Evolutionary conservation across 2,113 vertebrate species (phyloP), one percentile per base, ranked within the genome.

Genomic region (Cygnus buccinator): DNA sequence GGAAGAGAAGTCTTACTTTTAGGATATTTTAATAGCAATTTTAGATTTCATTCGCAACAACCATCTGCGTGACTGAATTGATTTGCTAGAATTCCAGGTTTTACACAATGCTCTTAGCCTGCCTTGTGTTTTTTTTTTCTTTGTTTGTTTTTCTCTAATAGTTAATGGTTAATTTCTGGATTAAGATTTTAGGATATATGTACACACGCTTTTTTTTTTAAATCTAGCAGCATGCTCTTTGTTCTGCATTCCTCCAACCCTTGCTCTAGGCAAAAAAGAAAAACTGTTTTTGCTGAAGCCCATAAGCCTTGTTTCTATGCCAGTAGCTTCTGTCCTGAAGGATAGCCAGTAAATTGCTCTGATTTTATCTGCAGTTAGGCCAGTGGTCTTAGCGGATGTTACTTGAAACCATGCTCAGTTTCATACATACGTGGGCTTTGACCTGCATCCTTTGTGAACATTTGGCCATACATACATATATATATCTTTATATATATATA

Each of bases 301-400:
- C 66, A 61, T 63, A n/a, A 72, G 66, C 82, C 81, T 66, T 28
- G 31, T 73, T 72, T 93, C 82, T 82, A 0, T 84, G 87, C 63
- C 0, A 0, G 50, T 39, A 70, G 75, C 41, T 44, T 84, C 68
- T 81, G 68, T 76, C 35, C 87, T 0, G 0, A 77, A 37, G 82
- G 79, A 59, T 90, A 70, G 41, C 79, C 58, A 46, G 66, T 93
- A 95, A 95, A 96, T 95, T 80, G 81, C 83, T 89, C 54, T 82
- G 91, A 81, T 93, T 86, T 87, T 80, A 87, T 95, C 95, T 94
- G 72, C 65, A 90, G 50, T 50, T 43, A 48, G 81, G 61, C 46
- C 44, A 35, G 14, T 8, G 0, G 50, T 70, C 55, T 93, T 77
- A 78, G 62, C 85, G 79, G 75, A 55, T 78, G 22, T 41, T 86